Base-by-base conservation (phyloP, 2,888 invertebrate genomes). In the Tenthredo livida region DNA sequence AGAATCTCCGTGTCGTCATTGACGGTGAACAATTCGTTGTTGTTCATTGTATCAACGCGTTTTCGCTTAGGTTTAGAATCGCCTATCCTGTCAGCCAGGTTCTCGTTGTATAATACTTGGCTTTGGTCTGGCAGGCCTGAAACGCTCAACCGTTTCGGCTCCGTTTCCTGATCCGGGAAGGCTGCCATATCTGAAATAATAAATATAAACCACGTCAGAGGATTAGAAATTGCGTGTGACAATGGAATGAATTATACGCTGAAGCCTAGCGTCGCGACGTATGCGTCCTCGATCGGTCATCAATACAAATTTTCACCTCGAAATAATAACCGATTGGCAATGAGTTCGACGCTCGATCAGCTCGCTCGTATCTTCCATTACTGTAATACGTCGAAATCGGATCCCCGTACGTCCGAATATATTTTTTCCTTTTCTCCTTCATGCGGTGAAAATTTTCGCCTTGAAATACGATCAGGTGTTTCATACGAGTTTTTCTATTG, bases 121-220 rank as follows among this genome's bases (percentile, higher is more conserved):
- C 86, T 85, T 75, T 86, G 83, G 37, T 86, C 70, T 72, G 86
- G 87, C 84, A 87, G 84, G 83, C 86, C 85, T 33, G 87, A 85
- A 80, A 87, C 86, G 86, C 88, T 89, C 87, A 89, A 86, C 84
- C 89, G 86, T 83, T 89, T 87, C 75, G 91, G 89, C 83, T 92
- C 92, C 90, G 87, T 90, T 89, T 86, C 88, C 89, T 88, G 90
- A 90, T 88, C 90, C 88, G 91, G 91, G 90, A 89, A 91, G 88
- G 88, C 92, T 90, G 91, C 92, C 93, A 92, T 93, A 90, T 89
- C 93, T 93, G 88, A 21, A 77, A 84, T 40, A 21, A 61, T 4
- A 33, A 33, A 33, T 3, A 37, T 40, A 12, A 21, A n/a, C n/a
- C 12, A 54, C 0, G 77, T 33, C 15, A 4, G 6, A 50, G 50